Percentiles rank a stretch among this genome's conserved stretches.
These are phyloP conservation scores for Phaethon lepturus DNA, from an alignment of 2,113 vertebrate genomes.

Conservation along the genomic window DNA sequence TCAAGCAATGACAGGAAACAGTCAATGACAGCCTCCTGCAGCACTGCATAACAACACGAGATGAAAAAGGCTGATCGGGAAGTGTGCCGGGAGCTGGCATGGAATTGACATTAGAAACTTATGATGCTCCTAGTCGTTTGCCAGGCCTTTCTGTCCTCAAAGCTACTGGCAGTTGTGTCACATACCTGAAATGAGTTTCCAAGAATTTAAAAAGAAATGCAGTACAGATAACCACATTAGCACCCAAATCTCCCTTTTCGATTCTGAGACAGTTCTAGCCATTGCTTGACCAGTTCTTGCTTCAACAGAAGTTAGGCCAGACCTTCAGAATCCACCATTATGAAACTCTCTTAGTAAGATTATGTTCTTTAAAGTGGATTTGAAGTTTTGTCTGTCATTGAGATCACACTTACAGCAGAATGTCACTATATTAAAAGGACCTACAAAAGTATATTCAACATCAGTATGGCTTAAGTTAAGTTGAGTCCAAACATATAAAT, in stretches of 20 bases:
- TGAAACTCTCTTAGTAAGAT: neutral
- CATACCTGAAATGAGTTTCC: neutral
- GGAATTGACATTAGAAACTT: neutral
- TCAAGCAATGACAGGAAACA: neutral
- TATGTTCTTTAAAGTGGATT: neutral
- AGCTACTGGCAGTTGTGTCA: neutral
- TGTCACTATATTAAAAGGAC: neutral
- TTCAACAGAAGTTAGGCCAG: neutral
- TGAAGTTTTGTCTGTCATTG: neutral
- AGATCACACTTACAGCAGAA: neutral
- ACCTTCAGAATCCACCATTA: neutral
- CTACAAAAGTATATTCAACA: neutral
- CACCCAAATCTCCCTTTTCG: neutral
- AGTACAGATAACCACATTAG: neutral
- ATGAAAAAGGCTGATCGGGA: neutral
- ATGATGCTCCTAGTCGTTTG: neutral
- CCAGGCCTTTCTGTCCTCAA: neutral
- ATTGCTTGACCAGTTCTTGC: neutral
- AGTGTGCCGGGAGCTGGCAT: neutral
- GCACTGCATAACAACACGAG: neutral
- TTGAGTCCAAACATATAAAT: neutral
- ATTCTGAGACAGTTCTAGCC: neutral
- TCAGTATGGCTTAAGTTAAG: neutral
- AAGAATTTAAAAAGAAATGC: neutral
- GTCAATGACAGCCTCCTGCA: neutral